Evolutionary conservation across 2,888 invertebrate species (phyloP).

Genomic region (Caenorhabditis wallacei): DNA sequence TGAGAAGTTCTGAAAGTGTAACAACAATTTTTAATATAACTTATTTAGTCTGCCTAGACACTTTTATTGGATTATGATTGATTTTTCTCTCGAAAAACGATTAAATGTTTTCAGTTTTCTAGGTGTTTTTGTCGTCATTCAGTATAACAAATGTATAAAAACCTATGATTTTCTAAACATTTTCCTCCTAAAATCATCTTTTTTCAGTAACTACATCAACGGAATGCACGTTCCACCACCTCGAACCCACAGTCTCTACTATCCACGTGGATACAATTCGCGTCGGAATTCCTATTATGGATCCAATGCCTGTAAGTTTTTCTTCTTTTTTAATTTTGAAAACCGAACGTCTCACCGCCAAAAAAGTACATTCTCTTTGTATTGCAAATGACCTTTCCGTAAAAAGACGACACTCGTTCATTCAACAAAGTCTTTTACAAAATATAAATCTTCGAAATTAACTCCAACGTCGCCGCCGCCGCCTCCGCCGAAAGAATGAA

Average conservation of each 20-base stretch:
- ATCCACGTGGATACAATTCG: constrained; percentile 67
- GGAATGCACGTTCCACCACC: constrained; percentile 65
- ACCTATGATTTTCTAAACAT: background rate
- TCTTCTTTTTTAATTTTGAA: constrained; percentile 1
- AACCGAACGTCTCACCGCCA: background rate
- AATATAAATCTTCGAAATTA: constrained; percentile 24
- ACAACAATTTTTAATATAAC: too few species aligned
- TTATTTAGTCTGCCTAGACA: too few species aligned
- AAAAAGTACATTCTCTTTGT: constrained; percentile 44
- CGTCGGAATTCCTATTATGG: constrained; percentile 68
- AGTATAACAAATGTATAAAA: too few species aligned
- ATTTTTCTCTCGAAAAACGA: too few species aligned
- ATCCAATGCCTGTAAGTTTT: constrained; percentile 72
- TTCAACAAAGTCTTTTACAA: constrained; percentile 11
- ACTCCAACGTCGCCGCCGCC: background rate
- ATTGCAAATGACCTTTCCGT: constrained; percentile 33
- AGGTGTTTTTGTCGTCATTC: background rate
- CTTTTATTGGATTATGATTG: too few species aligned
- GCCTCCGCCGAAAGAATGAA: constrained; percentile 2
- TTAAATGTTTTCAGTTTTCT: too few species aligned
- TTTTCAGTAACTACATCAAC: constrained; percentile 61
- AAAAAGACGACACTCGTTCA: constrained; percentile 16
- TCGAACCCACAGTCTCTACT: constrained; percentile 71
- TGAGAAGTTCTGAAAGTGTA: too few species aligned
- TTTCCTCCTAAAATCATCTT: background rate